Evolutionary conservation across 2,888 invertebrate species (phyloP), one percentile per base, ranked within the genome.

Genomic region (Lordiphosa fenestrarum): DNA sequence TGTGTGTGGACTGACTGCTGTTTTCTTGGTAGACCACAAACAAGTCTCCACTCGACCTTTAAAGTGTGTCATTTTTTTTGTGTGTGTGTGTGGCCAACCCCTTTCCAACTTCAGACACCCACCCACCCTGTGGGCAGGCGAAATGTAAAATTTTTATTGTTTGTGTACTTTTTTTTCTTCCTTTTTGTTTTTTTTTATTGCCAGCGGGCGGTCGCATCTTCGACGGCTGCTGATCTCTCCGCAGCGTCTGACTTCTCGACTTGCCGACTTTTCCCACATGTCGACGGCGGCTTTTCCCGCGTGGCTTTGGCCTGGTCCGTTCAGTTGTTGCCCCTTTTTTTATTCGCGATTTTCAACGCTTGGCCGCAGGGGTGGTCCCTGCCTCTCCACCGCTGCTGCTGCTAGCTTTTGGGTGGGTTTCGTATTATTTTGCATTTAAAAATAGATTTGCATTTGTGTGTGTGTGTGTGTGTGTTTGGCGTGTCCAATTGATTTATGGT

Each of bases 381-480:
- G 23, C 41, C 50, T 36, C 55, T 36, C 19, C 46, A 50, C 23
- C 46, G 52, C 55, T 54, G 51, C 56, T 13, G 49, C 56, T 58
- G 4, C 37, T 23, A 53, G 37, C 59, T 66, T 72, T 76, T 61
- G 73, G 53, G 42, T 69, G 63, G 64, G 41, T 59, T 72, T 66
- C 82, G 73, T 87, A 88, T 88, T 88, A 88, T 88, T 87, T 87
- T 77, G 88, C 87, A 88, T 88, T 88, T 88, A 88, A 88, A 88
- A 86, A 87, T 86, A 88, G 88, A 88, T 88, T 88, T 88, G 85
- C 86, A 86, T 87, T 81, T 68, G 73, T 63, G 48, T 72, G 64
- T 68, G 73, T 63, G 48, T 72, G 64, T 74, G 77, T 19, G 19
- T 19, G 19, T 19, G 19, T 86, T 74, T 69, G 86, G 86, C 86